Evolutionary conservation across 2,113 vertebrate genomes (phyloP).

Genomic region (Danionella cerebrum): DNA sequence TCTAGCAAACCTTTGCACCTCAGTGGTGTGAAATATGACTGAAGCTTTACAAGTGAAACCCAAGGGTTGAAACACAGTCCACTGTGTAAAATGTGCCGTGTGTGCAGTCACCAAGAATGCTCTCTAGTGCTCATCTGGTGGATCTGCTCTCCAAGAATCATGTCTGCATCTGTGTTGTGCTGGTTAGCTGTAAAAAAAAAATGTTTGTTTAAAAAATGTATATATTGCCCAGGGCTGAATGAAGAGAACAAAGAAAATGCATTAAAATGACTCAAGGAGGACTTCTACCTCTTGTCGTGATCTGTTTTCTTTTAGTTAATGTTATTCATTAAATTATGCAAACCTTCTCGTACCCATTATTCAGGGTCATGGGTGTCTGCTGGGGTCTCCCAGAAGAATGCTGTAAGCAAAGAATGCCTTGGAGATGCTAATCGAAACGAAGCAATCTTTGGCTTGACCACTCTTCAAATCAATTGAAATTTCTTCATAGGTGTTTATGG

Average conservation of each 20-base stretch:
- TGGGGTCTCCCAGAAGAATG: too few relatives aligned
- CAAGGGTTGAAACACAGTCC: slow-evolving; percentile 16
- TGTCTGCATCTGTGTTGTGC: slow-evolving; percentile 35
- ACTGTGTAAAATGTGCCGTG: slow-evolving; percentile 30
- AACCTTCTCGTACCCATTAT: too few relatives aligned
- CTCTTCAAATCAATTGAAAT: too few relatives aligned
- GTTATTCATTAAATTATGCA: too few relatives aligned
- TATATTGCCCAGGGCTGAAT: slow-evolving; percentile 24
- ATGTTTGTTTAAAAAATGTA: background rate
- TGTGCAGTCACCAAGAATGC: slow-evolving; percentile 31
- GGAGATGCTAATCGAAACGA: too few relatives aligned
- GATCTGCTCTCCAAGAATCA: slow-evolving; percentile 24
- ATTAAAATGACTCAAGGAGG: slow-evolving; percentile 26
- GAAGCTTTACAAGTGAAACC: slow-evolving; percentile 20
- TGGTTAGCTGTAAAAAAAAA: slow-evolving; percentile 34
- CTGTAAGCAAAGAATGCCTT: too few relatives aligned
- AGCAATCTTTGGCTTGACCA: too few relatives aligned
- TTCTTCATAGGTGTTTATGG: too few relatives aligned
- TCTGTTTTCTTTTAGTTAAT: background rate
- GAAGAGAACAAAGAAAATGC: slow-evolving; percentile 12
- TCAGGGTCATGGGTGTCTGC: too few relatives aligned
- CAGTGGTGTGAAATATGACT: slow-evolving; percentile 21
- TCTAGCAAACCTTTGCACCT: background rate
- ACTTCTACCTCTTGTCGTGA: slow-evolving; percentile 9
- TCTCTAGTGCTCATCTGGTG: slow-evolving; percentile 15